Conservation (phyloP, 1,140 invertebrate species). For the Apis cerana region DNA sequence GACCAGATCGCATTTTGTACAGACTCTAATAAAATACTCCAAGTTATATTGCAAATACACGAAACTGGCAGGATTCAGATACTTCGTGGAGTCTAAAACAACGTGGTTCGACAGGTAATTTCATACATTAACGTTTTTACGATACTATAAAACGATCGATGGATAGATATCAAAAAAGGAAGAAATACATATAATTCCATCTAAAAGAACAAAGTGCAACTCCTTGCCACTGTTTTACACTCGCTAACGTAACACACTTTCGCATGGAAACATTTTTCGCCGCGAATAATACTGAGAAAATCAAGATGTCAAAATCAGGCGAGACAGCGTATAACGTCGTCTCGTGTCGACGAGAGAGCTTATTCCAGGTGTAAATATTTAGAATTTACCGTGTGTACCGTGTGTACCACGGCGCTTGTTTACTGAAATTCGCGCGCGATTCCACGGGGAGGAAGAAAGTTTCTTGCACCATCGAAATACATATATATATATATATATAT, state of each 20-base stretch:
- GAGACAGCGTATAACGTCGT: neutral
- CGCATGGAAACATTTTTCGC: too few relatives aligned
- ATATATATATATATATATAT: too few relatives aligned
- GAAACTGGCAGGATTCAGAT: constrained; percentile 57
- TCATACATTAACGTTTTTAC: neutral
- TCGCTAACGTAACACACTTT: too few relatives aligned
- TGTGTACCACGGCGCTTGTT: neutral
- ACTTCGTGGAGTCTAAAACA: constrained; percentile 46
- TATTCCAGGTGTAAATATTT: constrained; percentile 6
- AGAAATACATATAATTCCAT: too few relatives aligned
- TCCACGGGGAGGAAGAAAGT: neutral
- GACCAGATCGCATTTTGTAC: neutral
- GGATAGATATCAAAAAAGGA: too few relatives aligned
- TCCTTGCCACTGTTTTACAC: too few relatives aligned
- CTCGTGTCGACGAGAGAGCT: neutral
- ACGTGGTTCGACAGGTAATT: constrained; percentile 61
- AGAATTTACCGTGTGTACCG: neutral
- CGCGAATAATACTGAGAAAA: too few relatives aligned
- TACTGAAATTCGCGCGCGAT: constrained; percentile 15
- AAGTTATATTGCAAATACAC: constrained; percentile 57
- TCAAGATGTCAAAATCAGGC: too few relatives aligned
- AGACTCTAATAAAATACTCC: constrained; percentile 31
- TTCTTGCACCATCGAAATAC: neutral
- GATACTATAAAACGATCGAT: too few relatives aligned
- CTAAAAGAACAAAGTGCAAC: too few relatives aligned